phyloP scores from a whole-genome alignment of 64 coral and sea anemone genomes.

The Hydrozoanthus tunicans region DNA sequence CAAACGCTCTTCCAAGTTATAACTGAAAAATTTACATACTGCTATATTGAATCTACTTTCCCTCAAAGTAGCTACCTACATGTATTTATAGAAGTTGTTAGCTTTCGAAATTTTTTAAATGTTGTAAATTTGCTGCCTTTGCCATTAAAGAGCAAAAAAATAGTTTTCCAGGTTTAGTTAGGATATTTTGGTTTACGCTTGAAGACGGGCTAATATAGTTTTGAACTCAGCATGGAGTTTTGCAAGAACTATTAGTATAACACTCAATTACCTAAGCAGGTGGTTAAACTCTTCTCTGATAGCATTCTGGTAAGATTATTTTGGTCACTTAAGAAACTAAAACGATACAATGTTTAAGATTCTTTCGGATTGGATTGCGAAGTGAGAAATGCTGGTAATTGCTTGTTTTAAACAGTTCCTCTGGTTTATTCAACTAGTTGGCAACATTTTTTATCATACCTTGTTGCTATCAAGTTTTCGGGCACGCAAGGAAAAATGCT shows the following conservation, averaged over 20 bases:
- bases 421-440: background rate
- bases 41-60: too few relatives aligned
- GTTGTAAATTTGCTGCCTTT: too few relatives aligned
- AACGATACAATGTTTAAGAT: constrained; percentile 1
- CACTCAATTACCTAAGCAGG: background rate
- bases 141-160: too few relatives aligned
- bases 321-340: constrained; percentile 6
- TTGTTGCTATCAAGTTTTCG: background rate
- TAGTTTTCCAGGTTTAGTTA: too few relatives aligned
- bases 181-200: background rate
- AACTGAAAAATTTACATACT: too few relatives aligned
- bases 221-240: background rate
- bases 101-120: too few relatives aligned
- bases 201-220: background rate
- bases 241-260: background rate
- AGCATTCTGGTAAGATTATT: constrained; percentile 3
- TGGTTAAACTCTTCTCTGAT: constrained; percentile 16
- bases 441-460: background rate
- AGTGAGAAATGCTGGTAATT: too few relatives aligned
- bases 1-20: too few relatives aligned
- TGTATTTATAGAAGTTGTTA: too few relatives aligned
- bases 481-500: background rate
- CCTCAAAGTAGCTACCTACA: too few relatives aligned
- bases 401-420: too few relatives aligned
- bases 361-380: background rate